These are phyloP conservation scores for Threskiornis aethiopicus DNA, from an alignment of 2,797 vertebrate species.

Conservation along the genomic window DNA sequence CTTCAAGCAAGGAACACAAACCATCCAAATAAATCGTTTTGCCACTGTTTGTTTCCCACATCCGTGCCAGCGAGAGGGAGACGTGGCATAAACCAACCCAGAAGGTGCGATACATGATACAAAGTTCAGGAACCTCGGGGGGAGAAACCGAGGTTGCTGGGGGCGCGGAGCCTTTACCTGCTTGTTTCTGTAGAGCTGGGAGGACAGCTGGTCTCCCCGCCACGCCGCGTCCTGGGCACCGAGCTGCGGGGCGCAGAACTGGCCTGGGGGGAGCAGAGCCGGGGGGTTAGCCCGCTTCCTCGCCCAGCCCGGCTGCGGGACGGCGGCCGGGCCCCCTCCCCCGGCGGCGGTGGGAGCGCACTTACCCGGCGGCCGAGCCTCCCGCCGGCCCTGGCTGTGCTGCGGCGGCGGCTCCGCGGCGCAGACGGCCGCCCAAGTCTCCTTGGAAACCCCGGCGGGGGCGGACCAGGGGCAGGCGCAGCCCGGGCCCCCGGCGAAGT, in stretches of 20 bases:
- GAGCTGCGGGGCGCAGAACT: slow-evolving; percentile 24
- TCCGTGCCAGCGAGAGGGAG: accelerated
- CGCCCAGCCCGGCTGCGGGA: background rate
- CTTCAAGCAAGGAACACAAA: background rate
- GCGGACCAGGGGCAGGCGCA: slow-evolving; percentile 77
- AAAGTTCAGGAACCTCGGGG: background rate
- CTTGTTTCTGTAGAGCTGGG: slow-evolving; percentile 90
- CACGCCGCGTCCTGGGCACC: slow-evolving; percentile 66
- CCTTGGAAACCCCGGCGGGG: slow-evolving; percentile 87
- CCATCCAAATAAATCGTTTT: background rate
- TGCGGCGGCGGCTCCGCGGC: slow-evolving; percentile 77
- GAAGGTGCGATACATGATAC: accelerated
- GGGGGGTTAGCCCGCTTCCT: background rate
- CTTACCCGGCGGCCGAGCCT: background rate
- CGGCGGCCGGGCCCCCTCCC: background rate
- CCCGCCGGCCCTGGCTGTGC: background rate
- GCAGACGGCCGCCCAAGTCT: slow-evolving; percentile 86
- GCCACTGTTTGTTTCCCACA: background rate
- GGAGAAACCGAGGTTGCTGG: background rate
- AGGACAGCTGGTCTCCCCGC: slow-evolving; percentile 80
- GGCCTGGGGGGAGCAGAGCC: slow-evolving; percentile 50
- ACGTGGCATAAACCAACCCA: accelerated
- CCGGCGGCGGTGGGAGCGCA: background rate
- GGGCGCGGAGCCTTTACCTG: slow-evolving; percentile 76
- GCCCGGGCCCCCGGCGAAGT: slow-evolving; percentile 77